Conservation (phyloP, 2,797 vertebrate genomes). For the Hypotaenidia okinawae region DNA sequence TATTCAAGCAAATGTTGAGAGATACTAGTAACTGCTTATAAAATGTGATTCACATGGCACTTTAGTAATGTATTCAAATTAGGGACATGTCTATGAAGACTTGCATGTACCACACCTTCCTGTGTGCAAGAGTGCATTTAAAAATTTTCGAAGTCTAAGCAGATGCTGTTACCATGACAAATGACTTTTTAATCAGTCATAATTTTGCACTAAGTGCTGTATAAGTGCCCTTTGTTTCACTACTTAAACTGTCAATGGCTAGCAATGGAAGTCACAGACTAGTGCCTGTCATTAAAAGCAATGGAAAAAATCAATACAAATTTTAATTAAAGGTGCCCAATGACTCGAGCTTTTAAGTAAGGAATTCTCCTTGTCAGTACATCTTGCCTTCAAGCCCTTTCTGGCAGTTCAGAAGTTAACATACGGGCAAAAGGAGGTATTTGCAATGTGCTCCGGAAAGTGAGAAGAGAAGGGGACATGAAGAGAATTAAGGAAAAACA, state of each 20-base stretch:
- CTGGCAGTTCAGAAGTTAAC: conserved; percentile 60
- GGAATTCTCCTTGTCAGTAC: conserved; percentile 71
- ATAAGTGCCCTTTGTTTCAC: conserved; percentile 83
- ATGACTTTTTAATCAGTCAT: conserved; percentile 85
- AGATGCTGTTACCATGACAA: conserved; percentile 79
- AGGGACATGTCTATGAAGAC: not conserved
- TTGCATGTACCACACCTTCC: not conserved
- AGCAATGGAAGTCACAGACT: conserved; percentile 75
- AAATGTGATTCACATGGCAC: not conserved
- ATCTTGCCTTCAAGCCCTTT: conserved; percentile 67
- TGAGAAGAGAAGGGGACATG: not conserved
- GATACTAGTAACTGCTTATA: not conserved
- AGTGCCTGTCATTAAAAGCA: conserved; percentile 75
- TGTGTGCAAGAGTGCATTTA: not conserved
- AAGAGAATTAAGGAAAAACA: not conserved
- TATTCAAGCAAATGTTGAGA: not conserved
- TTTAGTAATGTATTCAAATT: not conserved
- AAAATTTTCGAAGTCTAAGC: conserved; percentile 51
- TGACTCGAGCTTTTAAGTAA: conserved; percentile 69
- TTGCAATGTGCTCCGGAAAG: not conserved
- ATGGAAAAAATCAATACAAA: conserved; percentile 80
- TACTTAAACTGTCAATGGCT: conserved; percentile 79
- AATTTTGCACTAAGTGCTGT: conserved; percentile 82
- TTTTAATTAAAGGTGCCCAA: conserved; percentile 82
- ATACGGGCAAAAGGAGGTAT: not conserved